These are phyloP conservation scores for Mongoloraphidia duomilia DNA, from an alignment of 2,888 invertebrate species.

Conservation along the genomic window DNA sequence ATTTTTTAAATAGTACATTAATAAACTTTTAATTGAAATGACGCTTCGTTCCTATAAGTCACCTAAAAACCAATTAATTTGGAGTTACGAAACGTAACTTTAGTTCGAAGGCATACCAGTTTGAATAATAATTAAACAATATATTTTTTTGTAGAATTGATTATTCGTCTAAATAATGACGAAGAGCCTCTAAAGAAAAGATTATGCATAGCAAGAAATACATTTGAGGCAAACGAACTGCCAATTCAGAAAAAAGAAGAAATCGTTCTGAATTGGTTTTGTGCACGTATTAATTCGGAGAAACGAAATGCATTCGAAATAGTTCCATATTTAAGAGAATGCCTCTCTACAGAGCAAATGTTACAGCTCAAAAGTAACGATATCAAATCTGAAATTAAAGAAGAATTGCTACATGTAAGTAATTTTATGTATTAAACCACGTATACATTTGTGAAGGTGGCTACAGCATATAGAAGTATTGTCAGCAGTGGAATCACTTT, in stretches of 20 bases:
- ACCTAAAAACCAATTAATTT: too few species aligned
- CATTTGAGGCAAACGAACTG: not conserved
- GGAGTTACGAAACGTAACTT: too few species aligned
- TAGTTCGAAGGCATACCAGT: too few species aligned
- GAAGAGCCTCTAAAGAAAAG: constrained; percentile 2
- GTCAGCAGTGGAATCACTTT: too few species aligned
- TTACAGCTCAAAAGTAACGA: not conserved
- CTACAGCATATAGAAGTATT: too few species aligned
- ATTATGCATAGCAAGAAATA: constrained; percentile 1
- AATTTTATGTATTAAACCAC: too few species aligned
- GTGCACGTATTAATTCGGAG: not conserved
- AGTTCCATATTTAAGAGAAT: not conserved
- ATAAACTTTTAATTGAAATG: too few species aligned
- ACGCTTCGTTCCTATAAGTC: too few species aligned
- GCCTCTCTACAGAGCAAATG: not conserved
- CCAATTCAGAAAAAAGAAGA: constrained; percentile 3
- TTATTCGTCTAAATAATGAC: not conserved
- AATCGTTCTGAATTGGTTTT: constrained; percentile 2
- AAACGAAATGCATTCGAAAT: not conserved
- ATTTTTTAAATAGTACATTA: too few species aligned
- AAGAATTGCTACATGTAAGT: too few species aligned
- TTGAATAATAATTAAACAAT: too few species aligned
- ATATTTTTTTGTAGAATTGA: not conserved
- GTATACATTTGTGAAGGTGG: too few species aligned
- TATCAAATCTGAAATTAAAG: not conserved